Evolutionary conservation across 2,888 invertebrate genomes (phyloP), one percentile per base, ranked within the genome.

Genomic region (Xestobium rufovillosum): DNA sequence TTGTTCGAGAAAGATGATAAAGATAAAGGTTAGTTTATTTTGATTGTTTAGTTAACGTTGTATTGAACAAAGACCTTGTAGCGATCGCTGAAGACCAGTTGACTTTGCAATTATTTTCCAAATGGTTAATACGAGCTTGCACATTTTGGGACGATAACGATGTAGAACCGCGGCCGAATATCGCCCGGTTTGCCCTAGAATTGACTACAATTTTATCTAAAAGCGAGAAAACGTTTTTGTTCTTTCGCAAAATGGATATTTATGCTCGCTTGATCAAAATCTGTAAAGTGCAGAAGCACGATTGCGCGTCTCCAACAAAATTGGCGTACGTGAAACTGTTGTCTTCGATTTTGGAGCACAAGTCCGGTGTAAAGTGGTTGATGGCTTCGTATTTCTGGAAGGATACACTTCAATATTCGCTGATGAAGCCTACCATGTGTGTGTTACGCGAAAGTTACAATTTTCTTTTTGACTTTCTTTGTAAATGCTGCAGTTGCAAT

Each of bases 381-480:
- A 65, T 75, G n/a, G 63, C 72, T 38, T 68, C 66, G 40, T 76
- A 71, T 10, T 60, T 71, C 9, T 86, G 85, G 84, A 71, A 68
- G 40, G 70, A 77, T 48, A 71, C 83, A 15, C 61, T 83, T 3
- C 69, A 68, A 38, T 72, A 77, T 32, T 77, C 76, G 41, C 73
- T 78, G 48, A 67, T 73, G 36, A 78, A 76, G 57, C 75, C 78
- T 41, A 85, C 85, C 0, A 67, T 85, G 26, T 86, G 84, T 53
- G 76, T 85, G 6, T 72, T 77, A 0, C 70, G 78, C 25, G 78
- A 81, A 55, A 75, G 78, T 4, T 75, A 78, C 36, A 70, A 72
- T 39, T 77, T 85, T 49, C 64, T 82, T 10, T 70, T 72, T 11
- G 67, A 68, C 39, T 69, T 82, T 36, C 52, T 81, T 1, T 73